A percentile compares a stretch with the other conserved stretches of the same genome.
These are phyloP conservation scores for Platichthys flesus DNA, from an alignment of 2,113 vertebrate genomes.

Conservation along the genomic window DNA sequence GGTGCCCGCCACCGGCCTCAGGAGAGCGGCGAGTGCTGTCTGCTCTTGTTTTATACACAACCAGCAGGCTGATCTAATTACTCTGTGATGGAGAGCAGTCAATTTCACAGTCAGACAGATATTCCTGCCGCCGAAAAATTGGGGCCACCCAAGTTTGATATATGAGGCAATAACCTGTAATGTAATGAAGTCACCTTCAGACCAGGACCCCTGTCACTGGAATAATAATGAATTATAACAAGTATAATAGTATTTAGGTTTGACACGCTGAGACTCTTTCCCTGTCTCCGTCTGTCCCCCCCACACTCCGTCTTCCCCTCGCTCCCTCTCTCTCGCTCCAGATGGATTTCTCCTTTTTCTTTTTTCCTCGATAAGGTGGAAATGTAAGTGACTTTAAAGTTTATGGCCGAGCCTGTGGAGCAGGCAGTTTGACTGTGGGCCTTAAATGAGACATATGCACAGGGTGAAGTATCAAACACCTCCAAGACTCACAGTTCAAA, in stretches of 20 bases:
- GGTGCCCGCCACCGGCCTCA: background rate
- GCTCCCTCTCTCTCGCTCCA: slow-evolving; percentile 45
- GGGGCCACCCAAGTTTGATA: slow-evolving; percentile 80
- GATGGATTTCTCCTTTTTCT: slow-evolving; percentile 30
- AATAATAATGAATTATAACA: slow-evolving; percentile 83
- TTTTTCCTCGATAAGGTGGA: slow-evolving; percentile 35
- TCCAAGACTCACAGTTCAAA: slow-evolving; percentile 27
- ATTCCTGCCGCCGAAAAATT: slow-evolving; percentile 70
- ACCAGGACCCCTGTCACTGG: slow-evolving; percentile 80
- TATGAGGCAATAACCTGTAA: slow-evolving; percentile 87
- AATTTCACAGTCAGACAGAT: slow-evolving; percentile 82
- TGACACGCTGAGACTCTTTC: slow-evolving; percentile 63
- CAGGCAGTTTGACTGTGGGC: slow-evolving; percentile 48
- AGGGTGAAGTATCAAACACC: slow-evolving; percentile 43
- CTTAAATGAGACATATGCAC: slow-evolving; percentile 56
- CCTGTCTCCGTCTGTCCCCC: slow-evolving; percentile 22
- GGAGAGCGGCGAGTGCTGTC: slow-evolving; percentile 49
- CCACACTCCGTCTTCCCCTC: slow-evolving; percentile 18
- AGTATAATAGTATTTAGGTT: slow-evolving; percentile 83
- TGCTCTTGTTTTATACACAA: slow-evolving; percentile 78
- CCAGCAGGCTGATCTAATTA: slow-evolving; percentile 87
- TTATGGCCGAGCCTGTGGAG: slow-evolving; percentile 48
- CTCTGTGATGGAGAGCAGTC: slow-evolving; percentile 85
- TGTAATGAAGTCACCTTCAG: slow-evolving; percentile 90
- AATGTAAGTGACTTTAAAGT: slow-evolving; percentile 54